phyloP scores from a whole-genome alignment of 2,113 vertebrate genomes.

The Lophius piscatorius region DNA sequence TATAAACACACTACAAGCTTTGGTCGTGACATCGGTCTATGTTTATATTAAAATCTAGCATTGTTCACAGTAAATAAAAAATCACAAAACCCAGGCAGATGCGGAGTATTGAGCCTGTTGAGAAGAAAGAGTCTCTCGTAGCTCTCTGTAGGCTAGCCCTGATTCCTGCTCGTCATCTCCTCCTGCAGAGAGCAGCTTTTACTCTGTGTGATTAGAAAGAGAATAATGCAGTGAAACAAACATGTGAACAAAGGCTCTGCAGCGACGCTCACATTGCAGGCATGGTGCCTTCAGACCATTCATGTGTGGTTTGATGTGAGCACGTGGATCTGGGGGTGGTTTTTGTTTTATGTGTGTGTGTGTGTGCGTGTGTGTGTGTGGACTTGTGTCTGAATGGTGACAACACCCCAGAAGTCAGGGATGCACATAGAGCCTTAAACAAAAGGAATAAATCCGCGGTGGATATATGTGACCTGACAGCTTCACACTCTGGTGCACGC shows the following conservation, averaged over 20 bases:
- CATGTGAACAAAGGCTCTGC: constrained; percentile 40
- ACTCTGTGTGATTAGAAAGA: not conserved
- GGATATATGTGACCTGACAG: constrained; percentile 78
- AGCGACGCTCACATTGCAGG: constrained; percentile 38
- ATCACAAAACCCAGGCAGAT: too few species aligned
- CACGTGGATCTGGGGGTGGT: constrained; percentile 42
- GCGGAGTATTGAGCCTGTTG: too few species aligned
- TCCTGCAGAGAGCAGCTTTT: not conserved
- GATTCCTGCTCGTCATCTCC: constrained; percentile 16
- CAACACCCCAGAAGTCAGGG: constrained; percentile 70
- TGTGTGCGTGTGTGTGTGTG: constrained; percentile 29
- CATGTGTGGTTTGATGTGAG: constrained; percentile 55
- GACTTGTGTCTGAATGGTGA: constrained; percentile 63
- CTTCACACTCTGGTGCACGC: constrained; percentile 53
- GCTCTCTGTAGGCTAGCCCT: not conserved
- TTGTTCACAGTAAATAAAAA: constrained; percentile 16
- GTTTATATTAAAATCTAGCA: too few species aligned
- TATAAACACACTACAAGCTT: too few species aligned
- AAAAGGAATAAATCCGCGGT: constrained; percentile 54
- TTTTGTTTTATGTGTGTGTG: constrained; percentile 18
- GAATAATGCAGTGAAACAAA: constrained; percentile 34
- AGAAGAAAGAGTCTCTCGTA: too few species aligned
- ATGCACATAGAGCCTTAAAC: constrained; percentile 59
- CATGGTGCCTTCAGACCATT: constrained; percentile 26
- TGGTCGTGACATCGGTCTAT: too few species aligned